Evolutionary conservation across 2,888 invertebrate species (phyloP), one percentile per base, ranked within the genome.

Genomic region (Epistrophe grossulariae): DNA sequence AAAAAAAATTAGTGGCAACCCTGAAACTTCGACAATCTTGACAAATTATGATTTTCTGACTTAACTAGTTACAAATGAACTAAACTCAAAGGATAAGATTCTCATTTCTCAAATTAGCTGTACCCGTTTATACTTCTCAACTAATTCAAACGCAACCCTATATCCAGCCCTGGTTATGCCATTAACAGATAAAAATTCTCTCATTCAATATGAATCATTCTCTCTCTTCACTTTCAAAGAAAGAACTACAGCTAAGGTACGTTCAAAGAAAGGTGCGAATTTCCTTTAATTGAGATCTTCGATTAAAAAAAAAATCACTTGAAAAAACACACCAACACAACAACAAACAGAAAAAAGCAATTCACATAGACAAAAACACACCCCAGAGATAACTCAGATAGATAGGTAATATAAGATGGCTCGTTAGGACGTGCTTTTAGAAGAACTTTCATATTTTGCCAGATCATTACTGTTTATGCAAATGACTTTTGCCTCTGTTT

Each of bases 391-490:
- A 17, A 24, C 24, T 35, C 17, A 28, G 64, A 52, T 48, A 57
- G 31, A 31, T 31, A 31, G 4, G 4, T n/a, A n/a, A 17, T 8
- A 6, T n/a, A 43, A 17, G 4, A 31, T 31, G 52, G 28, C 40
- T 45, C 40, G 19, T 70, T 70, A 59, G 31, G 59, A 60, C 40
- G 76, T 62, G 66, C 19, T n/a, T 15, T 24, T 2, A 55, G 52
- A 60, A 62, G 48, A 40, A 66, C 50, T 60, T 64, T 57, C 13
- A 62, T 64, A 50, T 60, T 66, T 73, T 71, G 50, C 60, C 77
- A 81, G 66, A 73, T 81, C 81, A 73, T 81, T 84, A 81, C 59
- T 45, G 66, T 66, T 59, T 72, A 81, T 77, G 76, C 57, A 76
- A 77, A 72, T 59, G 66, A 15, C 15, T 64, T n/a, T 57, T 55